Base-by-base conservation (phyloP, 2,797 vertebrate genomes). In the Hipposideros larvatus region DNA sequence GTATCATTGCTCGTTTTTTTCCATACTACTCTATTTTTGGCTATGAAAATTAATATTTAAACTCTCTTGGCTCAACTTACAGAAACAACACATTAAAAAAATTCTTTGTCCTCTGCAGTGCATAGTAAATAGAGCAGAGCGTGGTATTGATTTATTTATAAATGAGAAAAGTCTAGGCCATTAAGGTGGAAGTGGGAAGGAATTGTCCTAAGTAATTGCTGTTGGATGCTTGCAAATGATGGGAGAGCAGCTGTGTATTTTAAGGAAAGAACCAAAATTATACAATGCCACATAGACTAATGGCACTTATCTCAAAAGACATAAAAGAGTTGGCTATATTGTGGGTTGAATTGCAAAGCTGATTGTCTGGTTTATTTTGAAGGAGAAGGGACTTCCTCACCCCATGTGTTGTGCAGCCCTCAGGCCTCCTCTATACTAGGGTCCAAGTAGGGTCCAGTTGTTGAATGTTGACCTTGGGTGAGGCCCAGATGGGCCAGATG, bases 21-120 rank as follows among this genome's bases (percentile, higher is more conserved):
- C 77, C 85, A 41, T 22, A 46, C 82, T 65, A 19, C 74, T 97
- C 95, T 97, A 94, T 98, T 98, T 98, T 98, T 98, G 98, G 96
- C 92, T 93, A 9, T 86, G 80, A 96, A 98, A 97, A 97, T 97
- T 68, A 97, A 96, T 96, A 93, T 97, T 98, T 97, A 65, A 63
- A 78, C 46, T 83, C 87, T 97, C 94, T 96, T 84, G 94, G 95
- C 96, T 96, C 94, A 73, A 91, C 0, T 77, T 91, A 96, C 93
- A 90, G 70, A 96, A 97, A 71, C 1, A 95, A 97, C 95, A 70
- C 87, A 87, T 87, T 98, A 96, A 83, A 83, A 68, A 70, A 92
- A n/a, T 90, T 75, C 89, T 28, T 4, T 94, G 88, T 92, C 61
- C 78, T 95, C 74, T 86, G 61, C 57, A 71, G 22, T 61, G 18